Percentiles rank a stretch among this genome's conserved stretches.
Evolutionary conservation across 1,140 invertebrate species (phyloP).

Genomic region (Euura saliciscinereae): DNA sequence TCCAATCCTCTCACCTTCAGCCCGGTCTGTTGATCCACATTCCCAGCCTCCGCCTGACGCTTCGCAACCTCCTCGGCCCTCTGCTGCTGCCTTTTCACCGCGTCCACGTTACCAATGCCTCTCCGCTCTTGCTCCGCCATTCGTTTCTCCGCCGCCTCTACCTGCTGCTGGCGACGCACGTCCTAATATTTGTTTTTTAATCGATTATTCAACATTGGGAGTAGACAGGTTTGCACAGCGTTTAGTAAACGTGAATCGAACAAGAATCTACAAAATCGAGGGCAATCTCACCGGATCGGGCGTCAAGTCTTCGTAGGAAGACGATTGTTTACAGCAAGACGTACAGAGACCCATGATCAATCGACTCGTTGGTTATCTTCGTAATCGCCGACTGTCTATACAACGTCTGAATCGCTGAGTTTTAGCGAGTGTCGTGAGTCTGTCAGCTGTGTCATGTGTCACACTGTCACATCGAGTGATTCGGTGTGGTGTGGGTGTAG

Average conservation of each 20-base stretch:
- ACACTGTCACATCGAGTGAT: neutral
- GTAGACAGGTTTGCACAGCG: neutral
- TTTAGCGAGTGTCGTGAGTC: neutral
- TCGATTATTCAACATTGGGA: no score
- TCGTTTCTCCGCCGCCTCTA: conserved; percentile 63
- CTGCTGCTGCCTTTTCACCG: conserved; percentile 57
- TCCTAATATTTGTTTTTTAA: conserved; percentile 42
- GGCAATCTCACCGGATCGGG: conserved; percentile 39
- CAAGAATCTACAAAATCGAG: neutral
- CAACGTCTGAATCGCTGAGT: no score
- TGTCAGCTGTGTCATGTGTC: neutral
- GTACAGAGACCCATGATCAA: conserved; percentile 37
- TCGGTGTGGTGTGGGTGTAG: no score
- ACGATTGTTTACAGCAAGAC: conserved; percentile 36
- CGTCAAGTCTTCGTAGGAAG: conserved; percentile 41
- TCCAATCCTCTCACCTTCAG: conserved; percentile 36
- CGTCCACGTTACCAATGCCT: conserved; percentile 62
- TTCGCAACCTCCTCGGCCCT: conserved; percentile 48
- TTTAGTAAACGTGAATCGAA: neutral
- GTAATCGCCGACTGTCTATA: no score
- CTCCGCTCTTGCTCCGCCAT: conserved; percentile 54
- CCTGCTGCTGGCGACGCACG: conserved; percentile 55
- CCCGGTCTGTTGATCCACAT: conserved; percentile 21
- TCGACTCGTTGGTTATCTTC: no score
- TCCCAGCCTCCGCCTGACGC: conserved; percentile 45